Evolutionary conservation across 2,797 vertebrate species (phyloP).

Genomic region (Clamator glandarius): DNA sequence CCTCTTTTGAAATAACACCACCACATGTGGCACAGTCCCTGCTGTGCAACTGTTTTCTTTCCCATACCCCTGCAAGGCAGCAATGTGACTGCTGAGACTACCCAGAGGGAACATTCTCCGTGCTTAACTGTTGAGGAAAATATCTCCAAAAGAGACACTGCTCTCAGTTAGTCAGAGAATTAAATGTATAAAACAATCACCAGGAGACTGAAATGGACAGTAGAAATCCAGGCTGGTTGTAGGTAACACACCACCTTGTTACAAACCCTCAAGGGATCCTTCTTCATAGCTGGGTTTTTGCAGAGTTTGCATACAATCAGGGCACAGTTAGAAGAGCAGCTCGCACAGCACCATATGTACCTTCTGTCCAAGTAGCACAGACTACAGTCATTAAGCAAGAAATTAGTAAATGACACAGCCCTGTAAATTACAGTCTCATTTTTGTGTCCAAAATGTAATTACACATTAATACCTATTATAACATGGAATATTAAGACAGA

Average conservation of each 20-base stretch:
- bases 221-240: background rate
- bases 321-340: background rate
- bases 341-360: background rate
- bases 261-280: background rate
- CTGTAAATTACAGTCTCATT: background rate
- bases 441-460: background rate
- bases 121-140: background rate
- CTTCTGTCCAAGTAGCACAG: background rate
- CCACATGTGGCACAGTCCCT: background rate
- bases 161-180: background rate
- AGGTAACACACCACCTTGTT: background rate
- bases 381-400: background rate
- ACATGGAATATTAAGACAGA: background rate
- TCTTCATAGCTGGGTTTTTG: background rate
- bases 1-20: slow-evolving; percentile 9
- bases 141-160: background rate
- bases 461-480: background rate
- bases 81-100: background rate
- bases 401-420: background rate
- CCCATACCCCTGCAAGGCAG: background rate
- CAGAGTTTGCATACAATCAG: background rate
- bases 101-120: background rate
- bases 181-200: background rate
- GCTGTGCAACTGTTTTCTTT: slow-evolving; percentile 13
- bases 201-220: background rate